phyloP scores from a whole-genome alignment of 2,797 vertebrate genomes.

The Cuculus canorus region DNA sequence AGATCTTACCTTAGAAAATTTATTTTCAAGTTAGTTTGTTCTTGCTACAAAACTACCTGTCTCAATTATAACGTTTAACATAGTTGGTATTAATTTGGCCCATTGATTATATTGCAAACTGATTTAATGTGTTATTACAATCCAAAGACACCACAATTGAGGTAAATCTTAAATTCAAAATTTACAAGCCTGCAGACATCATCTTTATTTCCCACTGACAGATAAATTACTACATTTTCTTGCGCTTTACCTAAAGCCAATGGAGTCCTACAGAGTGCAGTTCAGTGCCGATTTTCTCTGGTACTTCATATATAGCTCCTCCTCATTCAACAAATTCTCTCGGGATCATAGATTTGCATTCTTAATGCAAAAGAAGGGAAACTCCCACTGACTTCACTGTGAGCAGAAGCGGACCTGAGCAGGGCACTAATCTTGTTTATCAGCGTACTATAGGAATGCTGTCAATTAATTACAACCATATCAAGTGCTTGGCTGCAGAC shows the following conservation, averaged over 20 bases:
- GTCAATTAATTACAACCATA: conserved; percentile 48
- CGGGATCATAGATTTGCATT: background rate
- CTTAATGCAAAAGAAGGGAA: background rate
- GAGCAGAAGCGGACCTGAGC: background rate
- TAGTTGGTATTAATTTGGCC: background rate
- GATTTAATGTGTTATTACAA: background rate
- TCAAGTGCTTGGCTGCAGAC: conserved; percentile 8
- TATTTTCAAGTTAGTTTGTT: background rate
- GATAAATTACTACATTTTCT: background rate
- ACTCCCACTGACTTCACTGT: background rate
- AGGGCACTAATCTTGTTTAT: background rate
- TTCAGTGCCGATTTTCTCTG: background rate
- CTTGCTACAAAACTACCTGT: background rate
- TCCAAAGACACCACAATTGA: background rate
- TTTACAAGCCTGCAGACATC: background rate
- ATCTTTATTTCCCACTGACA: background rate
- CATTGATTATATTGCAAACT: background rate
- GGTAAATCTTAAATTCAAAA: background rate
- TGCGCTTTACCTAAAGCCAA: background rate
- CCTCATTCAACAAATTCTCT: background rate
- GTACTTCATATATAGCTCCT: background rate
- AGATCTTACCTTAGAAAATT: background rate
- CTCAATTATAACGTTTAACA: background rate
- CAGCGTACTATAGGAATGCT: background rate
- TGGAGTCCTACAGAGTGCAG: background rate